phyloP scores from a whole-genome alignment of 2,888 invertebrate genomes.

The Diplolepis rosae region DNA sequence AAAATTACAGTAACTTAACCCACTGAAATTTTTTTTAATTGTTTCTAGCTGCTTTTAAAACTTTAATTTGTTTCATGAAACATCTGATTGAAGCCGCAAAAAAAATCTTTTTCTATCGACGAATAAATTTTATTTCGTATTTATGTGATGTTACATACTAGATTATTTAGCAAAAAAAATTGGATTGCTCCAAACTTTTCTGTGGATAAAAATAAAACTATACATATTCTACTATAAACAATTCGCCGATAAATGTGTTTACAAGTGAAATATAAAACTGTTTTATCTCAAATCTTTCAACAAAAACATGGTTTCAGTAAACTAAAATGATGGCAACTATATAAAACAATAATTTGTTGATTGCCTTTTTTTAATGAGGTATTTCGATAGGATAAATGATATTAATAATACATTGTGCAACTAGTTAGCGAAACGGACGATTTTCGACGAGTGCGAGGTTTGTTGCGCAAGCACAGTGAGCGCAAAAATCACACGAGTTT shows the following conservation, averaged over 20 bases:
- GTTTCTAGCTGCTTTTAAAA: too few relatives aligned
- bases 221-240: background rate
- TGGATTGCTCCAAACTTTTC: background rate
- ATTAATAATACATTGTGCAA: too few relatives aligned
- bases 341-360: constrained; percentile 22
- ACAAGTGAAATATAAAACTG: background rate
- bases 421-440: too few relatives aligned
- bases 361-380: constrained; percentile 1
- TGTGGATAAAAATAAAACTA: background rate
- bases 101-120: background rate
- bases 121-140: constrained; percentile 9
- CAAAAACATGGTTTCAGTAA: background rate
- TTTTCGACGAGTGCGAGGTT: too few relatives aligned
- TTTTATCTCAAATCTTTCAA: background rate
- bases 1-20: too few relatives aligned
- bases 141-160: constrained; percentile 7
- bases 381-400: constrained; percentile 3
- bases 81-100: too few relatives aligned
- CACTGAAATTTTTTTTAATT: too few relatives aligned
- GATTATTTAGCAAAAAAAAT: background rate
- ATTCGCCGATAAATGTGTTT: background rate
- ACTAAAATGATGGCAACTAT: background rate
- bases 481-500: too few relatives aligned
- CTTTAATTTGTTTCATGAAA: too few relatives aligned
- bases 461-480: too few relatives aligned